Evolutionary conservation across 2,888 invertebrate species (phyloP), one percentile per base, ranked within the genome.

Genomic region (Ectobius pallidus): DNA sequence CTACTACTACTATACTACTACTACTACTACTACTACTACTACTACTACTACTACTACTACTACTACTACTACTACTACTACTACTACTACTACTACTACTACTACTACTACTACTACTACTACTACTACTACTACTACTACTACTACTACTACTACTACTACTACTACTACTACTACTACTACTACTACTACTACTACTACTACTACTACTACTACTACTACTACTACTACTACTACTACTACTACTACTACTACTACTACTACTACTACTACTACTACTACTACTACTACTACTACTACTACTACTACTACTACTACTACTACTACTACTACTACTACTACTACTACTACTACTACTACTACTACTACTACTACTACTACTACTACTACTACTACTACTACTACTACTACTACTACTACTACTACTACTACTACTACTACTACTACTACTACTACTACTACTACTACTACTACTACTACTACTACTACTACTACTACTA

Each of bases 1-100:
- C n/a, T n/a, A n/a, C n/a, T n/a, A n/a, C n/a, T n/a, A n/a, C n/a
- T n/a, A n/a, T n/a, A n/a, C n/a, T n/a, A n/a, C n/a, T n/a, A n/a
- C n/a, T n/a, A n/a, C n/a, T n/a, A 61, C 61, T 61, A 61, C 61
- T 61, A 61, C 61, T 61, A 61, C 61, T 61, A 61, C 61, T 61
- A 61, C 61, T 61, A 61, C 61, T 61, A 61, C 61, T 61, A 61
- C 61, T 30, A 61, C 30, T 49, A 49, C 49, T 49, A 49, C 49
- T 49, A 49, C 49, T 49, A 49, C 49, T 49, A 61, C 61, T 30
- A 61, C 61, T 61, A 61, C 61, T 61, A 61, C 61, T 61, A 61
- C 61, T 61, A 61, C 61, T 61, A 61, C 61, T 61, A 61, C 61
- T 61, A 61, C 61, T 61, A 61, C 61, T 61, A 61, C 61, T 61